Conservation (phyloP, 2,797 vertebrate species). For the Typhlichthys eigenmanni region DNA sequence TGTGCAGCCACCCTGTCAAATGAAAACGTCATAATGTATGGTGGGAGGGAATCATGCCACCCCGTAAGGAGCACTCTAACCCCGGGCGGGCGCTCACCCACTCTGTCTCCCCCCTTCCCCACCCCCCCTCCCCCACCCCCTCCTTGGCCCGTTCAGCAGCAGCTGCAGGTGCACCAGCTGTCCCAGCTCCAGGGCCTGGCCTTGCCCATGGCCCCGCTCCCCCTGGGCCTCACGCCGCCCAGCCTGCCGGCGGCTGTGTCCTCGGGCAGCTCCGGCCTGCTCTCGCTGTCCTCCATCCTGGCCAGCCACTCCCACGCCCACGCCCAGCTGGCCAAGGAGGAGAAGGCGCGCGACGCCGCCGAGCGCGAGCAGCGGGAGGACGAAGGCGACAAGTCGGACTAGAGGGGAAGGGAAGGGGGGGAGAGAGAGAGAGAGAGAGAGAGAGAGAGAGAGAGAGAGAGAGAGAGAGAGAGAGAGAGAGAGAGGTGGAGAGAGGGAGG, state of each 20-base stretch:
- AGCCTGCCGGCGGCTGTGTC: conserved; percentile 87
- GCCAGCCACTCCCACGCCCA: conserved; percentile 87
- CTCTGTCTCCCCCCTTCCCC: too few species aligned
- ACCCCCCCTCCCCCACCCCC: too few species aligned
- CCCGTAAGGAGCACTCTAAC: too few species aligned
- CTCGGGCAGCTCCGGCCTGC: conserved; percentile 89
- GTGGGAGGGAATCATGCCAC: too few species aligned
- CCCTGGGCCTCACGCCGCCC: conserved; percentile 90
- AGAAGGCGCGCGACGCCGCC: conserved; percentile 84
- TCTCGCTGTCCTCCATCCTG: conserved; percentile 92
- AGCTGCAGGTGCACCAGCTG: conserved; percentile 98
- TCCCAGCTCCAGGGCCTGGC: conserved; percentile 97
- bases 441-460: not conserved
- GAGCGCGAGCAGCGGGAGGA: conserved; percentile 87
- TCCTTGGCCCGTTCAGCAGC: conserved; percentile 80
- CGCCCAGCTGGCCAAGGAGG: conserved; percentile 91
- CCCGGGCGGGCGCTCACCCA: too few species aligned
- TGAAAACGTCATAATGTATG: too few species aligned
- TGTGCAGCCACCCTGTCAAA: too few species aligned
- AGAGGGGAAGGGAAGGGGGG: conserved; percentile 26
- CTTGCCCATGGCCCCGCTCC: conserved; percentile 90
- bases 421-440: conserved; percentile 5
- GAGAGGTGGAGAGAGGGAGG: conserved; percentile 21
- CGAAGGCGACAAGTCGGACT: conserved; percentile 93
- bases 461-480: conserved; percentile 1